These are phyloP conservation scores for Sorex maritimensis DNA, from an alignment of 2,797 vertebrate species.

Conservation along the genomic window DNA sequence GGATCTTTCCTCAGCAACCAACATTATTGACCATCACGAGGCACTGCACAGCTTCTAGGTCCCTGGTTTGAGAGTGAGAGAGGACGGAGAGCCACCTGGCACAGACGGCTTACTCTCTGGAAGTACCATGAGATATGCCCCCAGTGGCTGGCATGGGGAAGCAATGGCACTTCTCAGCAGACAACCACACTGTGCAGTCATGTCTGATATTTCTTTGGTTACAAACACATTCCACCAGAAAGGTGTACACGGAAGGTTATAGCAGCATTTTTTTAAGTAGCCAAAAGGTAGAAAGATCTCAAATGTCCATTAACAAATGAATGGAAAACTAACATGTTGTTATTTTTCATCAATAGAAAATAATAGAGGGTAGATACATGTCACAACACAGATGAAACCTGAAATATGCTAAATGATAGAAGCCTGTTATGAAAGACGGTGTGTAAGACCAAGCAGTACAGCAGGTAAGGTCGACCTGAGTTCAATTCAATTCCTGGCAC, in stretches of 20 bases:
- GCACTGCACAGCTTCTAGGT: neutral
- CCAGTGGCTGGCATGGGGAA: neutral
- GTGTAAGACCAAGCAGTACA: too few species aligned
- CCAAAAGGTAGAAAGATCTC: neutral
- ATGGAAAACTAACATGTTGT: neutral
- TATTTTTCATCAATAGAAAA: neutral
- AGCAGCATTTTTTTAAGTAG: neutral
- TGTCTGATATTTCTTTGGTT: neutral
- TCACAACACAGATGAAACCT: neutral
- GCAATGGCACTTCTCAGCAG: neutral
- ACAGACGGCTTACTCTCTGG: neutral
- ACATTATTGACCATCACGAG: neutral
- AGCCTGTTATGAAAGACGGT: neutral
- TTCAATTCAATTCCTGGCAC: too few species aligned
- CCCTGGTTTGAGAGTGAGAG: neutral
- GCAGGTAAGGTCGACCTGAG: too few species aligned
- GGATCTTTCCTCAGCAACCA: neutral
- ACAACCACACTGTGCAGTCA: neutral
- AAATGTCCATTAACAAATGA: neutral
- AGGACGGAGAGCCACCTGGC: neutral
- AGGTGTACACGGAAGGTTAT: neutral
- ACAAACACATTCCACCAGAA: neutral
- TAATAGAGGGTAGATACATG: neutral
- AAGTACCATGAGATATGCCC: neutral
- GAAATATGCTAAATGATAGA: neutral